A percentile compares a stretch with the other conserved stretches of the same genome.
These are phyloP conservation scores for Caenorhabditis imperialis DNA, from an alignment of 2,888 invertebrate species.

Conservation along the genomic window DNA sequence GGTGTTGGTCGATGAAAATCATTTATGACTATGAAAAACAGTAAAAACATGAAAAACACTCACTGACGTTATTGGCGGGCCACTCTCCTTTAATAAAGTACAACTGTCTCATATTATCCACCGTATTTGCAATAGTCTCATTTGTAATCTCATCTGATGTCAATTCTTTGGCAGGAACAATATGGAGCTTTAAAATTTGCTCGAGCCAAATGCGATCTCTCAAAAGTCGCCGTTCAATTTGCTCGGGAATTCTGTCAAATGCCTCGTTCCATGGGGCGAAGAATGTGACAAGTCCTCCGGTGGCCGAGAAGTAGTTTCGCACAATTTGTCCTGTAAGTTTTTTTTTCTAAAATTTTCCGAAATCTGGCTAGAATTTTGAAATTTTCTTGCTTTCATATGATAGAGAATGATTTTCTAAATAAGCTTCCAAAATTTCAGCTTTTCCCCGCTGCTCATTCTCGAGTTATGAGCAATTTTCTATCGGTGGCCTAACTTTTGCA, in stretches of 20 bases:
- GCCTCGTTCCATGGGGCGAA: constrained; percentile 79
- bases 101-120: constrained; percentile 77
- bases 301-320: constrained; percentile 76
- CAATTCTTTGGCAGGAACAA: constrained; percentile 78
- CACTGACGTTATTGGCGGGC: constrained; percentile 78
- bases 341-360: too few relatives aligned
- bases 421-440: too few relatives aligned
- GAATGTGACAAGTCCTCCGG: constrained; percentile 75
- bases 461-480: too few relatives aligned
- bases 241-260: constrained; percentile 78
- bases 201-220: constrained; percentile 78
- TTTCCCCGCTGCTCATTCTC: too few relatives aligned
- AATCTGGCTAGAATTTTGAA: too few relatives aligned
- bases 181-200: constrained; percentile 78
- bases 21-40: background rate
- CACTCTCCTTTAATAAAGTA: constrained; percentile 78
- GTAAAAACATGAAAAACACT: constrained; percentile 36
- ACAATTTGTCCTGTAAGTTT: constrained; percentile 69
- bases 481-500: too few relatives aligned
- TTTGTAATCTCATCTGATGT: constrained; percentile 78
- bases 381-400: too few relatives aligned
- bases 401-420: too few relatives aligned
- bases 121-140: constrained; percentile 78
- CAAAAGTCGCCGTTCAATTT: constrained; percentile 76
- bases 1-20: too few relatives aligned